A percentile compares a stretch with the other conserved stretches of the same genome.
These are phyloP conservation scores for Antidorcas marsupialis DNA, from an alignment of 2,113 vertebrate species.

Conservation along the genomic window DNA sequence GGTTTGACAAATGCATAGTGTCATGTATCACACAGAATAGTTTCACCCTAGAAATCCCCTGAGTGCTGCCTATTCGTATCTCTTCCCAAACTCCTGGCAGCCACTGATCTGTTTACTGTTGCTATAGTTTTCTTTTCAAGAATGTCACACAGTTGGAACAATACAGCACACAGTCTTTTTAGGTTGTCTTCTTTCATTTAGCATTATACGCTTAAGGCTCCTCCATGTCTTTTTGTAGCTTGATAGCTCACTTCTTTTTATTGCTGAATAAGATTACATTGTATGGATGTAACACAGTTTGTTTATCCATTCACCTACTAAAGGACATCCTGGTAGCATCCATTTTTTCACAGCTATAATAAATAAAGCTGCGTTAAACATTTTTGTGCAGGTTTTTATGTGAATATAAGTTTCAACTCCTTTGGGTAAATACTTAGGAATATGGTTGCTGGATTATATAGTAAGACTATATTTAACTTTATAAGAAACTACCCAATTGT, in stretches of 20 bases:
- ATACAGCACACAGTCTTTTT: not conserved
- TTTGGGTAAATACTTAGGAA: not conserved
- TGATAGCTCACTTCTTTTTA: conserved; percentile 14
- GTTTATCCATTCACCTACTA: not conserved
- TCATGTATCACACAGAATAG: not conserved
- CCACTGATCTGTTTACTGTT: not conserved
- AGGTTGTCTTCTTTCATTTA: not conserved
- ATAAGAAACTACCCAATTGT: not conserved
- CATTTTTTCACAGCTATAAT: not conserved
- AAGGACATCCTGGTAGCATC: not conserved
- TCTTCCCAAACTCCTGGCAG: not conserved
- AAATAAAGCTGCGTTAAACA: not conserved
- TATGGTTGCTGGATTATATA: not conserved
- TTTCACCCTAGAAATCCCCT: not conserved
- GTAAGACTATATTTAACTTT: not conserved
- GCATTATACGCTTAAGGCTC: not conserved
- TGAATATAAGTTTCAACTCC: not conserved
- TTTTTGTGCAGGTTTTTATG: not conserved
- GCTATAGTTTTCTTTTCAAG: not conserved
- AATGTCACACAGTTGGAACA: not conserved
- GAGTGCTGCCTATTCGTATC: not conserved
- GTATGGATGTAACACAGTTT: not conserved
- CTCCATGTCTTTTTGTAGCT: not conserved
- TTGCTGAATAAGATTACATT: not conserved
- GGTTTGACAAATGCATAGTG: not conserved